Evolutionary conservation across 1,140 invertebrate genomes (phyloP).

Genomic region (Drosophila paulistorum): DNA sequence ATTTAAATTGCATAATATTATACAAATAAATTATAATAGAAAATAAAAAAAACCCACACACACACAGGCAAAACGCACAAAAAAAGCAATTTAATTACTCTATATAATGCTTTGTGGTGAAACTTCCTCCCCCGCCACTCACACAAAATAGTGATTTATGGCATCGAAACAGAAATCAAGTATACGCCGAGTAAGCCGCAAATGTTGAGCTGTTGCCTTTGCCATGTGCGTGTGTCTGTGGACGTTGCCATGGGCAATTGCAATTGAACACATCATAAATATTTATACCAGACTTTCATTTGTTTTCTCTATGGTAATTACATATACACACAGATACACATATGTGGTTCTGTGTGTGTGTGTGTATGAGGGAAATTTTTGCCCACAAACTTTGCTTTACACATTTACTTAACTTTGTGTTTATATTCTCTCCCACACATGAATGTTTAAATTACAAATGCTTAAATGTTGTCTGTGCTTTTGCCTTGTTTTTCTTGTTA

Average conservation of each 20-base stretch:
- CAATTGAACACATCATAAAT: conserved; percentile 75
- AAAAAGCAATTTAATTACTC: conserved; percentile 7
- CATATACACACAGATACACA: conserved; percentile 26
- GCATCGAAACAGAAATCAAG: conserved; percentile 61
- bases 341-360: not conserved
- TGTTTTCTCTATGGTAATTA: conserved; percentile 55
- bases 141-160: conserved; percentile 48
- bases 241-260: conserved; percentile 44
- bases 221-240: not conserved
- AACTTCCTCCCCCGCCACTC: not conserved
- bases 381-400: conserved; percentile 67
- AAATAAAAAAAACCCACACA: conserved; percentile 8
- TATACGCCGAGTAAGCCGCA: conserved; percentile 46
- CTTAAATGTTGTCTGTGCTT: conserved; percentile 25
- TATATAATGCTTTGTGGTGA: conserved; percentile 12
- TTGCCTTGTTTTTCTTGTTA: not conserved
- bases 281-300: conserved; percentile 67
- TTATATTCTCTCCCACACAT: conserved; percentile 66
- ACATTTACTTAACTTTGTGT: conserved; percentile 42
- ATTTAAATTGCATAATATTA: conserved; percentile 55
- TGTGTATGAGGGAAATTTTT: conserved; percentile 21
- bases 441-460: conserved; percentile 67
- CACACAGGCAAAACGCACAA: not conserved
- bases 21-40: conserved; percentile 58
- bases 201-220: conserved; percentile 4